Percentiles rank a stretch among this genome's conserved stretches.
Evolutionary conservation across 1,140 invertebrate species (phyloP).

Genomic region (Rhagoletis pomonella): DNA sequence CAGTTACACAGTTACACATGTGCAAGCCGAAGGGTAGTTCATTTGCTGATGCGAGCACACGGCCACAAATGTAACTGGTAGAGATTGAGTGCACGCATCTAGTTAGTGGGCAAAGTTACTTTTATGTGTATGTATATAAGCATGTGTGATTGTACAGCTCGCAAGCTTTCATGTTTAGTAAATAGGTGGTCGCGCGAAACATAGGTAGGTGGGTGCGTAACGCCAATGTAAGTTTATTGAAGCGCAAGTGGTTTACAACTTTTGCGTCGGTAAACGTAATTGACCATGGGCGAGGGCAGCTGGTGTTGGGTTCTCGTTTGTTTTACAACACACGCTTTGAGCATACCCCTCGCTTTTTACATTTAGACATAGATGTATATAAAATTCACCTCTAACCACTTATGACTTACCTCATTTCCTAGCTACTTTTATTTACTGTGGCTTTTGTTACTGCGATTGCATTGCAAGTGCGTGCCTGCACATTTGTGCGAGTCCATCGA

Average conservation of each 20-base stretch:
- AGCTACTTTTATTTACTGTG: neutral
- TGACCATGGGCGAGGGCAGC: neutral
- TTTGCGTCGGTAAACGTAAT: neutral
- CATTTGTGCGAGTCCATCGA: neutral
- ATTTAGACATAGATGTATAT: neutral
- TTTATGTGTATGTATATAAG: neutral
- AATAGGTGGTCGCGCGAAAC: neutral
- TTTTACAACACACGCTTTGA: no score
- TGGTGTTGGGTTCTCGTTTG: neutral
- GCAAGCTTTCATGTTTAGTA: neutral
- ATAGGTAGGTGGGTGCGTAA: neutral
- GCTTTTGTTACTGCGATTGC: neutral
- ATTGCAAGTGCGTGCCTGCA: neutral
- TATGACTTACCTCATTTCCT: conserved; percentile 37
- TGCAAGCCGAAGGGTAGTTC: conserved; percentile 13
- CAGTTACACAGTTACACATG: neutral
- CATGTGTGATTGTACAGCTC: neutral
- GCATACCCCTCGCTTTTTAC: no score
- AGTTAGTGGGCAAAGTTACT: neutral
- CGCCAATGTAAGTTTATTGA: neutral
- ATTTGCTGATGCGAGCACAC: neutral
- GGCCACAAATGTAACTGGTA: neutral
- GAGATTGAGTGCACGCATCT: conserved; percentile 29
- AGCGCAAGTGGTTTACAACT: neutral
- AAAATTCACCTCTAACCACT: conserved; percentile 11